Conservation (phyloP, 2,888 invertebrate species). For the Drosophila gaucha region DNA sequence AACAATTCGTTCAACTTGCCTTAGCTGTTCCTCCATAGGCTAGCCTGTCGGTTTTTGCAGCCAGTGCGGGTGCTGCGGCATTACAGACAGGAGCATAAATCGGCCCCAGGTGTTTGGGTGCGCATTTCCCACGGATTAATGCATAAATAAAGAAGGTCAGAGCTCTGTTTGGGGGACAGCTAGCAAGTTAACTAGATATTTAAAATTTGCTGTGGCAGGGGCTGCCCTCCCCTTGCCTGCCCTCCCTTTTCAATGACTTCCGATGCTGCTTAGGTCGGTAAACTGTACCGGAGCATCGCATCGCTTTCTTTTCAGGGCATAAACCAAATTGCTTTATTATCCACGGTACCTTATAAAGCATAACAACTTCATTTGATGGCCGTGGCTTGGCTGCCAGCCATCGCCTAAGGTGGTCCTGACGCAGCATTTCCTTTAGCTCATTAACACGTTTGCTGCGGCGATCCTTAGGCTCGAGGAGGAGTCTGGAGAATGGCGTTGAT, state of each 20-base stretch:
- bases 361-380: slow-evolving; percentile 63
- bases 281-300: slow-evolving; percentile 14
- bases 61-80: slow-evolving; percentile 61
- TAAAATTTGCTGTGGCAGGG: slow-evolving; percentile 44
- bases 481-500: slow-evolving; percentile 22
- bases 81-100: slow-evolving; percentile 59
- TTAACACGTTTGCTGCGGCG: slow-evolving; percentile 66
- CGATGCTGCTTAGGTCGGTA: slow-evolving; percentile 10
- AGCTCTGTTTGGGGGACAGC: slow-evolving; percentile 39
- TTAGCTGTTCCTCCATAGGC: slow-evolving; percentile 8
- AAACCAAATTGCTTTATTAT: slow-evolving; percentile 68
- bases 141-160: slow-evolving; percentile 79
- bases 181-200: slow-evolving; percentile 69
- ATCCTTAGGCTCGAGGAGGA: neutral
- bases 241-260: slow-evolving; percentile 20
- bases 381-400: neutral
- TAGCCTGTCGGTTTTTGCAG: slow-evolving; percentile 26
- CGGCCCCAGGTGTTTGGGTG: slow-evolving; percentile 74
- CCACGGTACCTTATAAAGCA: slow-evolving; percentile 10
- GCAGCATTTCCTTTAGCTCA: slow-evolving; percentile 79
- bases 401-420: slow-evolving; percentile 65
- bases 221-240: slow-evolving; percentile 15
- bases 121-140: slow-evolving; percentile 76
- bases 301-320: slow-evolving; percentile 18
- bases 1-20: neutral